These are phyloP conservation scores for Drosophila melanogaster DNA, from an alignment of 1,140 invertebrate species.

Conservation along the genomic window DNA sequence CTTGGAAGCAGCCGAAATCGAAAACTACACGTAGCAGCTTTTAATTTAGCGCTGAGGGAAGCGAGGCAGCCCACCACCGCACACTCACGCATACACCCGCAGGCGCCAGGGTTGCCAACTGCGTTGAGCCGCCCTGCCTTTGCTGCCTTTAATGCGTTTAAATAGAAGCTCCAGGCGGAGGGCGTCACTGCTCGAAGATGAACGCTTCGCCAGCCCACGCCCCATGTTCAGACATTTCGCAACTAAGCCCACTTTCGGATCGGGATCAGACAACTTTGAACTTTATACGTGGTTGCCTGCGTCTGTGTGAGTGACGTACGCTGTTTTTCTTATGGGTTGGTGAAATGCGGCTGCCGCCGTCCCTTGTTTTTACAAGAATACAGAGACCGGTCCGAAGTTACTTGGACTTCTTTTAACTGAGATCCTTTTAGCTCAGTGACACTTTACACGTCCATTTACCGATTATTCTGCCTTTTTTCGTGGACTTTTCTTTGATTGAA, in stretches of 20 bases:
- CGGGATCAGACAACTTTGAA: slow-evolving; percentile 37
- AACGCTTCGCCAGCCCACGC: not conserved
- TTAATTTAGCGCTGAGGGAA: slow-evolving; percentile 52
- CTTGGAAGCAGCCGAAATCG: slow-evolving; percentile 50
- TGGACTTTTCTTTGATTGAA: slow-evolving; percentile 59
- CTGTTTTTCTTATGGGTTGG: slow-evolving; percentile 64
- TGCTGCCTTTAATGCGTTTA: not conserved
- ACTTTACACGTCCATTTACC: slow-evolving; percentile 67
- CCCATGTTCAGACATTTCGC: not conserved
- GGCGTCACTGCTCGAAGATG: not conserved
- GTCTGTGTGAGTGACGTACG: slow-evolving; percentile 76
- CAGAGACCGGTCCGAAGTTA: not conserved
- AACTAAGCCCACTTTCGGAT: slow-evolving; percentile 3
- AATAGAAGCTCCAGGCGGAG: not conserved
- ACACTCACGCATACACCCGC: slow-evolving; percentile 51
- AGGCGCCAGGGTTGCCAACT: slow-evolving; percentile 55
- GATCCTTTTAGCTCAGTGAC: slow-evolving; percentile 22
- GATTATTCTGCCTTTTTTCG: slow-evolving; percentile 39
- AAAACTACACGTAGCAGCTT: slow-evolving; percentile 82
- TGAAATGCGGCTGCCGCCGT: slow-evolving; percentile 44
- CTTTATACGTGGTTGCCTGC: slow-evolving; percentile 47
- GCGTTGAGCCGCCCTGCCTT: not conserved
- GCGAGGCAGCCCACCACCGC: slow-evolving; percentile 28
- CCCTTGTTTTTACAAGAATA: slow-evolving; percentile 42
- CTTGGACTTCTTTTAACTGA: not conserved